A percentile compares a stretch with the other conserved stretches of the same genome.
Evolutionary conservation across 1,140 invertebrate species (phyloP).

Genomic region (Pseudachorutes palmiensis): DNA sequence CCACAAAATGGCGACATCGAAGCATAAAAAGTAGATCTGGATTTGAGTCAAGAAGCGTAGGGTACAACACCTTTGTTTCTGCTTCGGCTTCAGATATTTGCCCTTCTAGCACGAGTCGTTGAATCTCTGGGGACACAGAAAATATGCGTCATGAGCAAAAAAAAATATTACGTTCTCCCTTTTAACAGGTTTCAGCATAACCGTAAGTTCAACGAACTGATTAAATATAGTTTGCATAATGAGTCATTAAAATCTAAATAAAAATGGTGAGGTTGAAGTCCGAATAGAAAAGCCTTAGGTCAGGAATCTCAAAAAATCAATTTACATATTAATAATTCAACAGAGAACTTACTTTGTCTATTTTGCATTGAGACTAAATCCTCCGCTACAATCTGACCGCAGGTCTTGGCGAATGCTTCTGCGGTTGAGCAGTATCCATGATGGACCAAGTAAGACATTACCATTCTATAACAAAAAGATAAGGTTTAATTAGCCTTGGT

Average conservation of each 20-base stretch:
- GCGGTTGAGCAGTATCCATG: conserved; percentile 92
- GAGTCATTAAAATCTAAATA: too few species aligned
- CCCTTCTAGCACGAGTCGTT: conserved; percentile 81
- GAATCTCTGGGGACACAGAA: conserved; percentile 62
- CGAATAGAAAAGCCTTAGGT: too few species aligned
- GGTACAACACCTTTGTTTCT: conserved; percentile 76
- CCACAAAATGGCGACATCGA: conserved; percentile 95
- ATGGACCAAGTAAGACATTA: conserved; percentile 93
- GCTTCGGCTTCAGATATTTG: conserved; percentile 93
- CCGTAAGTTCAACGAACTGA: too few species aligned
- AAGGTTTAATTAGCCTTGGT: neutral
- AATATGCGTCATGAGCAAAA: conserved; percentile 15
- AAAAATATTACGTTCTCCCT: too few species aligned
- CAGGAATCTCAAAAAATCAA: too few species aligned
- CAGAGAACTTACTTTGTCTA: conserved; percentile 73
- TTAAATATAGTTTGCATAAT: too few species aligned
- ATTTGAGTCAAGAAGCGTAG: conserved; percentile 79
- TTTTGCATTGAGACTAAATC: conserved; percentile 92
- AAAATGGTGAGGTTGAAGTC: too few species aligned
- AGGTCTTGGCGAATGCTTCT: conserved; percentile 87
- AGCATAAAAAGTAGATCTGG: conserved; percentile 85
- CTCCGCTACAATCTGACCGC: conserved; percentile 82
- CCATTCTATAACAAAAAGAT: conserved; percentile 64
- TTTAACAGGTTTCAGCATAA: too few species aligned
- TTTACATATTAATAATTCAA: neutral